phyloP scores from a whole-genome alignment of 2,113 vertebrate species.

The Archocentrus centrarchus region DNA sequence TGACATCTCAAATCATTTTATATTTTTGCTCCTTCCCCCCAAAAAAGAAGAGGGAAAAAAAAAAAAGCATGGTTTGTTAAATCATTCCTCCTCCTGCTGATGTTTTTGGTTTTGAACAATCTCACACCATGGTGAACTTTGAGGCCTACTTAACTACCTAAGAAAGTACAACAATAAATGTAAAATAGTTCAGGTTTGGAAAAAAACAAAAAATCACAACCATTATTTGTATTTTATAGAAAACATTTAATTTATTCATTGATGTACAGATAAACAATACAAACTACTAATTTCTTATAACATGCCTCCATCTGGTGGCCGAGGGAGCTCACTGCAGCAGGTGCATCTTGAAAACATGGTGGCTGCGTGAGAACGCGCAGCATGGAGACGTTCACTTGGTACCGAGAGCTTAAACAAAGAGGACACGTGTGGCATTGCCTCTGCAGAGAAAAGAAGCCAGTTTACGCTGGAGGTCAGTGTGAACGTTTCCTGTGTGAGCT shows the following conservation, averaged over 20 bases:
- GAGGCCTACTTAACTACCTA: not conserved
- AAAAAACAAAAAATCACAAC: not conserved
- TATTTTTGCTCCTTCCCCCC: too few relatives aligned
- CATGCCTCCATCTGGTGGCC: slow-evolving; percentile 44
- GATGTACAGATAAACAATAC: slow-evolving; percentile 7
- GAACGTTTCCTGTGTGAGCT: not conserved
- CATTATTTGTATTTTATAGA: not conserved
- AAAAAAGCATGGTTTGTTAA: not conserved
- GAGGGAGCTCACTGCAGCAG: slow-evolving; percentile 28
- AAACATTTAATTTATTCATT: slow-evolving; percentile 41
- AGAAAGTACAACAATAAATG: not conserved
- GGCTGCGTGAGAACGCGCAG: not conserved
- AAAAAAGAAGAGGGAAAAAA: too few relatives aligned
- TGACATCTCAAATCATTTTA: not conserved
- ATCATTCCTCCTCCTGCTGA: too few relatives aligned
- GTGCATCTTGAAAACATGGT: not conserved
- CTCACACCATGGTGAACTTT: not conserved
- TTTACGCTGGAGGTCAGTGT: not conserved
- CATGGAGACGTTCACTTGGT: not conserved
- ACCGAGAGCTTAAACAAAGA: not conserved
- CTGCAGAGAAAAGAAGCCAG: not conserved
- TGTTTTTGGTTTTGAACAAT: not conserved
- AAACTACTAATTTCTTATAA: not conserved
- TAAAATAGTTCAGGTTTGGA: not conserved
- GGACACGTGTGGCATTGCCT: not conserved